phyloP scores from a whole-genome alignment of 2,797 vertebrate genomes.

The Sternotherus odoratus region DNA sequence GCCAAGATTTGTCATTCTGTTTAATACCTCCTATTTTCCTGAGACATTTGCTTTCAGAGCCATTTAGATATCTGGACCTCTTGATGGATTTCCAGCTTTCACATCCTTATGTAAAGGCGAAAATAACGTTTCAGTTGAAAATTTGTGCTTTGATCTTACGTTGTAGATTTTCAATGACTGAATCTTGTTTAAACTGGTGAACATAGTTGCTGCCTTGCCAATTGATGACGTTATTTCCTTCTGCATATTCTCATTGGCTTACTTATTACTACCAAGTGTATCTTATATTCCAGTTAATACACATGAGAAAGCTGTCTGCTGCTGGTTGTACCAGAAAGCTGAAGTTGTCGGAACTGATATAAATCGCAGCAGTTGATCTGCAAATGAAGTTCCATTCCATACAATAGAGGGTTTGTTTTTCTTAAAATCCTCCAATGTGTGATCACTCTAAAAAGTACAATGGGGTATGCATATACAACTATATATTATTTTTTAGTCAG shows the following conservation, averaged over 20 bases:
- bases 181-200: constrained; percentile 43
- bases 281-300: constrained; percentile 57
- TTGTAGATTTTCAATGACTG: constrained; percentile 37
- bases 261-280: constrained; percentile 28
- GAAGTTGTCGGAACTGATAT: constrained; percentile 30
- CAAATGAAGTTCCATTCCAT: background rate
- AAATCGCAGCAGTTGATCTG: background rate
- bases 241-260: constrained; percentile 49
- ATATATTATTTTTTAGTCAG: background rate
- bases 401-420: background rate
- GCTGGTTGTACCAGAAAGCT: constrained; percentile 34
- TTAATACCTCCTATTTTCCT: constrained; percentile 15
- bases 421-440: background rate
- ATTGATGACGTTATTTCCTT: constrained; percentile 52
- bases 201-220: constrained; percentile 39
- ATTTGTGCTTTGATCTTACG: constrained; percentile 20
- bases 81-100: background rate
- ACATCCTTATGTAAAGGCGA: background rate
- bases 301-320: constrained; percentile 30
- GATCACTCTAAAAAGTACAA: background rate
- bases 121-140: background rate
- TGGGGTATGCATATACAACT: background rate
- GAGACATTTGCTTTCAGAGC: background rate
- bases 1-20: background rate
- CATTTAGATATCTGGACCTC: constrained; percentile 13